These are phyloP conservation scores for Trichopoda pennipes DNA, from an alignment of 2,888 invertebrate genomes.

Conservation along the genomic window DNA sequence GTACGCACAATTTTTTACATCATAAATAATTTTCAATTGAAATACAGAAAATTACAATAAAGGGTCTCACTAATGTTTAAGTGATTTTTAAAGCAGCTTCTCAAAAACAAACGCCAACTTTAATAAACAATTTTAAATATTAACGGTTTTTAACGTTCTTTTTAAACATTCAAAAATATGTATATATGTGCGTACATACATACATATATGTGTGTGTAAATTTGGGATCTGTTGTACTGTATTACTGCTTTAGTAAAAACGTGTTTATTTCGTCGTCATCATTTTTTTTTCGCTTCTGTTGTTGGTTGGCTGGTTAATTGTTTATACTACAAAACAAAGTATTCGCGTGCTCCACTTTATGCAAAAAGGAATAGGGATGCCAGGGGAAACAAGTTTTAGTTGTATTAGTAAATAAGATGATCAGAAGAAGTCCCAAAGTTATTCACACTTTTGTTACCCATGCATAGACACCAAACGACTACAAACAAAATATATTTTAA, in stretches of 20 bases:
- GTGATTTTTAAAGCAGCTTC: constrained; percentile 1
- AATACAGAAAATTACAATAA: neutral
- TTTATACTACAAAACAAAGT: constrained; percentile 23
- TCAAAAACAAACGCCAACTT: constrained; percentile 7
- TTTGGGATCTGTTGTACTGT: constrained; percentile 6
- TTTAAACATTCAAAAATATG: constrained; percentile 34
- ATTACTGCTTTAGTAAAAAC: constrained; percentile 30
- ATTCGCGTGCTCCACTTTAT: constrained; percentile 36
- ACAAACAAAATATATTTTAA: neutral
- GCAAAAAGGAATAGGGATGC: neutral
- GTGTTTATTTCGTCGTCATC: constrained; percentile 41
- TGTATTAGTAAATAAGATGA: constrained; percentile 14
- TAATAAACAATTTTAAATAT: constrained; percentile 29
- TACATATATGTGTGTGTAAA: no score
- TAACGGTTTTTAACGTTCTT: constrained; percentile 52
- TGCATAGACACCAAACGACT: neutral
- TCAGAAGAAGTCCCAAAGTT: constrained; percentile 34
- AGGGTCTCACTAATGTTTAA: constrained; percentile 16
- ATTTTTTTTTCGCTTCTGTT: constrained; percentile 19
- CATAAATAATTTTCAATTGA: neutral
- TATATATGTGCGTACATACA: no score
- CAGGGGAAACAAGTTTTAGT: constrained; percentile 5
- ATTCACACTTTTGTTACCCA: constrained; percentile 25
- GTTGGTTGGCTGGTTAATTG: constrained; percentile 39
- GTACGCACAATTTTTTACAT: neutral